Base-by-base conservation (phyloP, 2,888 invertebrate species). In the Ectemnius continuus region DNA sequence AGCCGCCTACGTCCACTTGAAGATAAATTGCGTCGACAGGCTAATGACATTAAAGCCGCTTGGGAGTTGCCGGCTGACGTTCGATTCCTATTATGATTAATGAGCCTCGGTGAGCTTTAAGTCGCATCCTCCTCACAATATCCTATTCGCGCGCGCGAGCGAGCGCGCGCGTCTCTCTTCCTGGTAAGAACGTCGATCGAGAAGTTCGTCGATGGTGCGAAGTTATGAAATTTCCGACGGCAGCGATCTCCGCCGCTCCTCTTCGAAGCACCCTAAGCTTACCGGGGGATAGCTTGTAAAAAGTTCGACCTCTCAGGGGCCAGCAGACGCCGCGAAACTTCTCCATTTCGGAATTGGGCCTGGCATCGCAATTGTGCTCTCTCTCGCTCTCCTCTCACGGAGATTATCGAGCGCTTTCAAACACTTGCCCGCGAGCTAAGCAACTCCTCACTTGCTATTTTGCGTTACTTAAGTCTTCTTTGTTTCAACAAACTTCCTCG, bases 1-100 rank as follows among this genome's bases (percentile, higher is more conserved):
- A n/a, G n/a, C 26, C 66, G 64, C 28, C 70, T 66, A 61, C 48
- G 65, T 57, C 16, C 62, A 56, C 60, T 56, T 62, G 56, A 59
- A 78, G 76, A 78, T 76, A 73, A 80, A 80, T 63, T 66, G 61
- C 52, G 62, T 68, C 67, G 70, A 61, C 59, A 61, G 80, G 67
- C 76, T 78, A 78, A 75, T 73, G 61, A 70, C 36, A 58, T 73
- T 72, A 67, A 67, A 73, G 67, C 61, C 45, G 13, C 26, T 57
- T 67, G 36, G 8, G 36, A 36, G 36, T 6, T 36, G 36, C 36
- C 36, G 4, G 36, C 78, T 75, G 67, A 57, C 70, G 61, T 52
- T 62, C 66, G 57, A 71, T 72, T 68, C 62, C 52, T 45, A 58
- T 59, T 62, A 28, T 18, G 60, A 48, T 20, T 14, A 45, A 47